Evolutionary conservation across 2,113 vertebrate species (phyloP).

Genomic region (Dolichallabes microphthalmus): DNA sequence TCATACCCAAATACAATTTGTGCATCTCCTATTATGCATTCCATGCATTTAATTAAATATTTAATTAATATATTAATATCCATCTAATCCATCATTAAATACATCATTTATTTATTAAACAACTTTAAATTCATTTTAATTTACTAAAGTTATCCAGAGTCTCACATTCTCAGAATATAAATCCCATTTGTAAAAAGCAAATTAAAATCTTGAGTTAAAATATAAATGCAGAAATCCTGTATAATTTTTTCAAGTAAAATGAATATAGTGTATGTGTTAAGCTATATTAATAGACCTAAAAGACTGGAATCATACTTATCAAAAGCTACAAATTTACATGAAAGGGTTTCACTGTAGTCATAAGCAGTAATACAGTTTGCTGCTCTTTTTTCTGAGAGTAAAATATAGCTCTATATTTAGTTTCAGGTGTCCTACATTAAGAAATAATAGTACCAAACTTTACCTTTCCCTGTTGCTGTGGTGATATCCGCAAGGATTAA

Average conservation of each 20-base stretch:
- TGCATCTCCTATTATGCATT: background rate
- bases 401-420: conserved; percentile 12
- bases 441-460: background rate
- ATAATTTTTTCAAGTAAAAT: background rate
- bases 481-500: background rate
- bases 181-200: background rate
- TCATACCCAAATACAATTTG: background rate
- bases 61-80: background rate
- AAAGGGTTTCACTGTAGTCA: background rate
- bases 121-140: background rate
- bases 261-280: background rate
- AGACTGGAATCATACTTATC: background rate
- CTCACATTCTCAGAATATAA: background rate
- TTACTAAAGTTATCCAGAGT: background rate
- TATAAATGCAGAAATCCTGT: background rate
- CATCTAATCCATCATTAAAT: background rate
- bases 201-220: background rate
- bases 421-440: background rate
- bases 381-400: background rate
- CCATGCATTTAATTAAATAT: no score
- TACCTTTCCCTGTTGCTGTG: conserved; percentile 3
- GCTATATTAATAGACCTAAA: background rate
- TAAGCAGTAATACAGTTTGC: background rate
- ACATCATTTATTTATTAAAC: background rate
- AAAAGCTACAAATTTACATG: background rate